These are phyloP conservation scores for Gonatopus flavifemur DNA, from an alignment of 1,140 invertebrate species.

Conservation along the genomic window DNA sequence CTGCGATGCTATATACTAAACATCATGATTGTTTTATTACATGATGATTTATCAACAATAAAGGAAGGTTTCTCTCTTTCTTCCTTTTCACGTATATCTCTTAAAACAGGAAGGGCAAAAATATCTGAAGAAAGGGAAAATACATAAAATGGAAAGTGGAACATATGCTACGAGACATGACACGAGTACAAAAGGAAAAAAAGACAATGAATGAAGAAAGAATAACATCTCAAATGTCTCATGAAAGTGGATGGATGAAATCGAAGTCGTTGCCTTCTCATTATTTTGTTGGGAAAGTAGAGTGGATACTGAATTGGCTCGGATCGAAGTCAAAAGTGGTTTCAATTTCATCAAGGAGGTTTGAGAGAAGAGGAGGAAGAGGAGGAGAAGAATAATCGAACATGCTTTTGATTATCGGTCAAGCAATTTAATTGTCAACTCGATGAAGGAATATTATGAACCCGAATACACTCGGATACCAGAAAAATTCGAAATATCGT, in stretches of 20 bases:
- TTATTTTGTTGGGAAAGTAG: constrained; percentile 31
- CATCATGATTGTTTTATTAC: too few species aligned
- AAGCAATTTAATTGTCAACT: too few species aligned
- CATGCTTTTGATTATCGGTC: too few species aligned
- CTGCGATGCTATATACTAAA: too few species aligned
- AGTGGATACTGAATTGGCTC: constrained; percentile 20
- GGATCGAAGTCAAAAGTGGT: too few species aligned
- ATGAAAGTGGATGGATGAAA: constrained; percentile 32
- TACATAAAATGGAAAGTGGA: constrained; percentile 19
- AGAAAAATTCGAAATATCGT: background rate
- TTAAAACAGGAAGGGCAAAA: too few species aligned
- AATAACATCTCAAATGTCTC: constrained; percentile 5
- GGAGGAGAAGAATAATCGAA: too few species aligned
- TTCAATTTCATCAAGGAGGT: constrained; percentile 28
- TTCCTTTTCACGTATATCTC: background rate
- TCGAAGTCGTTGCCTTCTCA: constrained; percentile 10
- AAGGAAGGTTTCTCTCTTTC: background rate
- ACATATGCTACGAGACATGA: background rate
- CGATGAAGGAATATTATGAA: too few species aligned
- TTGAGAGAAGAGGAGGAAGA: background rate
- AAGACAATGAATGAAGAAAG: constrained; percentile 1
- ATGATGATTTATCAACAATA: too few species aligned
- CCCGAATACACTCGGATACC: too few species aligned
- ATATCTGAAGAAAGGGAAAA: constrained; percentile 4
- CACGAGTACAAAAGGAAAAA: background rate